Evolutionary conservation across 2,888 invertebrate genomes (phyloP), one percentile per base, ranked within the genome.

Genomic region (Drosophila cognata): DNA sequence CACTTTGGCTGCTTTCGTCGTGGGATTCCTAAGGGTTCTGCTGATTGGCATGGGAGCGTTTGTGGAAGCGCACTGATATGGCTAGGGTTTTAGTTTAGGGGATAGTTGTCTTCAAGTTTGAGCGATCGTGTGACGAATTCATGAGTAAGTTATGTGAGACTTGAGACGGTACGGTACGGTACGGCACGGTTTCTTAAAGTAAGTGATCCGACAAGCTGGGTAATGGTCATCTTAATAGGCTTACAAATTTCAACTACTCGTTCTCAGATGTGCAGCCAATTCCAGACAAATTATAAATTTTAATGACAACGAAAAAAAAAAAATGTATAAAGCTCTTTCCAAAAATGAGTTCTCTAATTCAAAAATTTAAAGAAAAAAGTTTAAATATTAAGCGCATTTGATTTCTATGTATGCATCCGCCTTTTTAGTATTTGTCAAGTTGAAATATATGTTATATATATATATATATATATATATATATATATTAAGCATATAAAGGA

Each of bases 11-110:
- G 79, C 38, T 61, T 51, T 58, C 35, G 43, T 63, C 82, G 74
- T 84, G 88, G 82, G 88, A 84, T 69, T 88, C 57, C 55, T 59
- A 35, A 72, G 62, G 61, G 60, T 74, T 53, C 25, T 6, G 35
- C 29, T 28, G 41, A 31, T 57, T 18, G 60, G n/a, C 68, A 63
- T 78, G 88, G 78, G 83, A 84, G 70, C 71, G 83, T 64, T 57
- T 58, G n/a, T 43, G 7, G 79, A 77, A 77, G 68, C 51, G 78
- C 79, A 43, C 65, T 71, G 74, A 79, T 78, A 79, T 43, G 57
- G 16, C 55, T 65, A 41, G 50, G 51, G 46, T 52, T 43, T 16
- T 59, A 81, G 79, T 36, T 46, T 79, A 71, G 66, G 71, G 66
- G 48, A 60, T 46, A 46, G 46, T 71, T 50, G 51, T 66, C 35